Conservation (phyloP, 2,888 invertebrate species). For the Lasioglossum lativentre region DNA sequence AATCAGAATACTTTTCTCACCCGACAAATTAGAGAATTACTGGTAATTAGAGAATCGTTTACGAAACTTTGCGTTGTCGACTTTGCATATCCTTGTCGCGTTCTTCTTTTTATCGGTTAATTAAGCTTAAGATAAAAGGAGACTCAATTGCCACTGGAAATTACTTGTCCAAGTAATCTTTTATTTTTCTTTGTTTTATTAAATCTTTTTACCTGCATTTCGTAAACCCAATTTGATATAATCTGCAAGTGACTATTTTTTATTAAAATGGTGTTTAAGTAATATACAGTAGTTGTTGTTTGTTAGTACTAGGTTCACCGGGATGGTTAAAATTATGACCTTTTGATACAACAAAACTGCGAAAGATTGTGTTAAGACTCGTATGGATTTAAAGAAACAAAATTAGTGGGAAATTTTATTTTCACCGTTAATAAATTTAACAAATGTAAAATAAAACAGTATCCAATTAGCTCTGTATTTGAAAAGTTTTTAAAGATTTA, state of each 20-base stretch:
- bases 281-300: too few relatives aligned
- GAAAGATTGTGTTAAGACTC: background rate
- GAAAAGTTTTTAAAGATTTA: background rate
- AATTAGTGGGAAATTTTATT: too few relatives aligned
- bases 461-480: background rate
- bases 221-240: background rate
- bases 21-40: constrained; percentile 25
- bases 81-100: background rate
- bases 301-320: too few relatives aligned
- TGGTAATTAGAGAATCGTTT: constrained; percentile 33
- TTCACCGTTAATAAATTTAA: too few relatives aligned
- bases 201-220: background rate
- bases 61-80: background rate
- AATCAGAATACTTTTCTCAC: constrained; percentile 37
- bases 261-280: too few relatives aligned
- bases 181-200: background rate
- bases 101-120: background rate
- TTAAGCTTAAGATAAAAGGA: background rate
- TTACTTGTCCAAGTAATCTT: background rate
- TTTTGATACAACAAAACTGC: background rate
- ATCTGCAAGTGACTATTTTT: background rate
- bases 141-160: background rate
- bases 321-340: too few relatives aligned
- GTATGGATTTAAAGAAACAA: background rate
- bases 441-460: background rate